Percentiles rank a stretch among this genome's conserved stretches.
These are phyloP conservation scores for Mastacembelus armatus DNA, from an alignment of 2,797 vertebrate genomes.

Conservation along the genomic window DNA sequence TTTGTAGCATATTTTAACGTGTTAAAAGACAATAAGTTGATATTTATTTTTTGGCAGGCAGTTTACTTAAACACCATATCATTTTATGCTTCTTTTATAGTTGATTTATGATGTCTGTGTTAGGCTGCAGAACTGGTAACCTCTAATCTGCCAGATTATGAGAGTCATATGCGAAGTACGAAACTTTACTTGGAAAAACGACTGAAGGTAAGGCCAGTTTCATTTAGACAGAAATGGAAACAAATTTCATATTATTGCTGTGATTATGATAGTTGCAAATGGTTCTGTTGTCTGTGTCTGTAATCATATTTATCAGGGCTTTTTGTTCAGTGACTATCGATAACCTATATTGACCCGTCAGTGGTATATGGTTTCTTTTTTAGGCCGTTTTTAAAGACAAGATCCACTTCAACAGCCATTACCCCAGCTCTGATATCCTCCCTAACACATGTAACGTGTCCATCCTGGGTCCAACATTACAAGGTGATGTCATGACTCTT, in stretches of 20 bases:
- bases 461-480: slow-evolving; percentile 86
- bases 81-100: neutral
- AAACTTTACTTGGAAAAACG: slow-evolving; percentile 90
- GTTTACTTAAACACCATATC: too few species aligned
- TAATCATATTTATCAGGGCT: too few species aligned
- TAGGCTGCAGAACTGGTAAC: slow-evolving; percentile 94
- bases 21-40: too few species aligned
- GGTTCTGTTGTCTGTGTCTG: neutral
- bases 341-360: neutral
- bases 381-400: slow-evolving; percentile 89
- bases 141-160: slow-evolving; percentile 84
- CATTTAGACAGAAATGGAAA: neutral
- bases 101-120: slow-evolving; percentile 22
- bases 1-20: too few species aligned
- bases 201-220: slow-evolving; percentile 82
- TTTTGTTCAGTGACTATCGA: neutral
- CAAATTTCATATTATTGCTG: neutral
- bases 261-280: neutral
- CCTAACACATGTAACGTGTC: slow-evolving; percentile 97
- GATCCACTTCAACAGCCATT: slow-evolving; percentile 89
- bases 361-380: slow-evolving; percentile 17
- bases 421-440: slow-evolving; percentile 84
- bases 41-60: too few species aligned
- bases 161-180: slow-evolving; percentile 86
- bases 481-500: slow-evolving; percentile 82